Conservation (phyloP, 1,140 invertebrate genomes). For the Listronotus bonariensis region DNA sequence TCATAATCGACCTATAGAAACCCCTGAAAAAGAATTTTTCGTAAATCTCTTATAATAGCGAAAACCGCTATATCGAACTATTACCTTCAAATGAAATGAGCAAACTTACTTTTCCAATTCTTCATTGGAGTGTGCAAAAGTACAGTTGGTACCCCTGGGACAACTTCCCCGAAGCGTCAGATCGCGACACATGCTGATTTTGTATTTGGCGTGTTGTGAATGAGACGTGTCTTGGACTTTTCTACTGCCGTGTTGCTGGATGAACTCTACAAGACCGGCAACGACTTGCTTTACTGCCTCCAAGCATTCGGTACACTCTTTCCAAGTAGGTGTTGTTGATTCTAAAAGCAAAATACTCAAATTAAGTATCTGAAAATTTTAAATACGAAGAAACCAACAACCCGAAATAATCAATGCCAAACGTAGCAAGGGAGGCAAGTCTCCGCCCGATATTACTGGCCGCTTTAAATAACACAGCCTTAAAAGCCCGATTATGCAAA, state of each 20-base stretch:
- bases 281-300: conserved; percentile 83
- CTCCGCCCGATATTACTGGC: too few species aligned
- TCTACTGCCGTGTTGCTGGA: conserved; percentile 76
- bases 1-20: too few species aligned
- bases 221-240: conserved; percentile 64
- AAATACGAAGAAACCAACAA: not conserved
- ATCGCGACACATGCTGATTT: conserved; percentile 90
- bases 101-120: conserved; percentile 74
- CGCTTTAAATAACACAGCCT: too few species aligned
- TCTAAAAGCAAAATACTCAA: conserved; percentile 63
- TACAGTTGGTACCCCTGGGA: conserved; percentile 84
- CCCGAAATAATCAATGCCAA: too few species aligned
- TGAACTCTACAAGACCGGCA: conserved; percentile 82
- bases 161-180: conserved; percentile 76
- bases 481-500: too few species aligned
- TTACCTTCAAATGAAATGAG: not conserved
- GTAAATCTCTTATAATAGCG: too few species aligned
- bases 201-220: conserved; percentile 79
- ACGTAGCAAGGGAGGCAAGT: too few species aligned
- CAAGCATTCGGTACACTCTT: conserved; percentile 75
- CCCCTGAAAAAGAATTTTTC: too few species aligned
- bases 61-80: too few species aligned
- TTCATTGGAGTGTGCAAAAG: conserved; percentile 89
- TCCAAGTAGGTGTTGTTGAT: conserved; percentile 71
- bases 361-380: too few species aligned